phyloP scores from a whole-genome alignment of 1,140 invertebrate species.

The Philotrypesis tridentata region DNA sequence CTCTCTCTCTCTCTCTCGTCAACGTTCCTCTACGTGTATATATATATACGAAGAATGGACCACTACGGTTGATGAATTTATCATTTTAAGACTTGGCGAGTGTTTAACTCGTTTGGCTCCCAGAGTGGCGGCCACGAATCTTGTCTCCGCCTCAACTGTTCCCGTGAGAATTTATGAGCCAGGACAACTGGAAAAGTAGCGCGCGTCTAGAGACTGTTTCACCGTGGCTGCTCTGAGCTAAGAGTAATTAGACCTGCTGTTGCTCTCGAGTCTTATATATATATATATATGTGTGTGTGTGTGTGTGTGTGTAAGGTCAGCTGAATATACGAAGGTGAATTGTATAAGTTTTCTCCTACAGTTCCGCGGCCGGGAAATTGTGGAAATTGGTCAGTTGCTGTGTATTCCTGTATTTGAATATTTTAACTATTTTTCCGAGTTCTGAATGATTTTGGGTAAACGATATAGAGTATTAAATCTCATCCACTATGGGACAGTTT shows the following conservation, averaged over 20 bases:
- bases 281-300: too few species aligned
- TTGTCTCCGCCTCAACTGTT: conserved; percentile 25
- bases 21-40: too few species aligned
- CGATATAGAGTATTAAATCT: too few species aligned
- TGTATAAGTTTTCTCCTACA: not conserved
- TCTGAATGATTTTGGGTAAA: too few species aligned
- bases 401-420: too few species aligned
- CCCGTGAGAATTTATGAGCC: conserved; percentile 41
- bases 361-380: not conserved
- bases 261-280: conserved; percentile 12
- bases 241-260: conserved; percentile 40
- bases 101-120: conserved; percentile 31
- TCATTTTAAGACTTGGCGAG: conserved; percentile 47
- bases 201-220: not conserved
- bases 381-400: too few species aligned
- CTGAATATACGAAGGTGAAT: not conserved
- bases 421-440: too few species aligned
- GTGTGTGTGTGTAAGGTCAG: too few species aligned
- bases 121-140: conserved; percentile 25
- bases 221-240: not conserved
- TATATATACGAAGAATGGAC: not conserved
- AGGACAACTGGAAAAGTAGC: conserved; percentile 1
- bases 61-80: conserved; percentile 42
- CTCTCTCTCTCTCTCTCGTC: too few species aligned
- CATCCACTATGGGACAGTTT: too few species aligned